These are phyloP conservation scores for Dendrolimus houi DNA, from an alignment of 2,888 invertebrate genomes.

Conservation along the genomic window DNA sequence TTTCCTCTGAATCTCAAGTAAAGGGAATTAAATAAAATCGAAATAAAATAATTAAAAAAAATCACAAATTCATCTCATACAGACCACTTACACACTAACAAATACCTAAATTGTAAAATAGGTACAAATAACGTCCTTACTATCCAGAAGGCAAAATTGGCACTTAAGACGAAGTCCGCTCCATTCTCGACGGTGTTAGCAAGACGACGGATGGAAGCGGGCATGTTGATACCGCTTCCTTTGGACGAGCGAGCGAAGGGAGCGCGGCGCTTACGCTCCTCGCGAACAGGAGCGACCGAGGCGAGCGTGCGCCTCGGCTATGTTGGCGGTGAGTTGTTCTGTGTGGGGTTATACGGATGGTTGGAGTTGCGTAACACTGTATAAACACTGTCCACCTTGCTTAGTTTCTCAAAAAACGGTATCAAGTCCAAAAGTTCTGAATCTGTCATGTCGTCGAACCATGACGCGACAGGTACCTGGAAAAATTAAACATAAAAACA, in stretches of 20 bases:
- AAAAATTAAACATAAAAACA: constrained; percentile 14
- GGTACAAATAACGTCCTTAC: constrained; percentile 74
- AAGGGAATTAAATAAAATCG: constrained; percentile 16
- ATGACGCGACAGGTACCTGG: constrained; percentile 98
- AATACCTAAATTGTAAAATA: constrained; percentile 70
- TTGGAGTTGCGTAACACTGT: constrained; percentile 95
- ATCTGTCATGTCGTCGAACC: constrained; percentile 99
- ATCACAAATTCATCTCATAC: constrained; percentile 55
- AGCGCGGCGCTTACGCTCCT: constrained; percentile 1
- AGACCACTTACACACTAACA: constrained; percentile 66
- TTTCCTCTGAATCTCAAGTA: constrained; percentile 39
- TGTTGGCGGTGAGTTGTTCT: constrained; percentile 56
- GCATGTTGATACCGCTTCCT: not conserved
- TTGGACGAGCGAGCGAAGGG: not conserved
- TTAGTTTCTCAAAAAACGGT: constrained; percentile 98
- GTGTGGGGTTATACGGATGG: constrained; percentile 84
- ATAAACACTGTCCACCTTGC: constrained; percentile 97
- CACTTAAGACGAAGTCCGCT: constrained; percentile 69
- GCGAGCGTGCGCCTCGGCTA: constrained; percentile 35
- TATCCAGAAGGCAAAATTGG: constrained; percentile 77
- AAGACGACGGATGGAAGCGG: constrained; percentile 24
- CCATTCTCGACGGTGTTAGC: constrained; percentile 42
- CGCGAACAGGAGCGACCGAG: constrained; percentile 2
- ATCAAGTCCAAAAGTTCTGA: constrained; percentile 97
- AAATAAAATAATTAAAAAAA: constrained; percentile 22